A percentile compares a stretch with the other conserved stretches of the same genome.
Conservation (phyloP, 2,888 invertebrate species). For the Cephonodes hylas region DNA sequence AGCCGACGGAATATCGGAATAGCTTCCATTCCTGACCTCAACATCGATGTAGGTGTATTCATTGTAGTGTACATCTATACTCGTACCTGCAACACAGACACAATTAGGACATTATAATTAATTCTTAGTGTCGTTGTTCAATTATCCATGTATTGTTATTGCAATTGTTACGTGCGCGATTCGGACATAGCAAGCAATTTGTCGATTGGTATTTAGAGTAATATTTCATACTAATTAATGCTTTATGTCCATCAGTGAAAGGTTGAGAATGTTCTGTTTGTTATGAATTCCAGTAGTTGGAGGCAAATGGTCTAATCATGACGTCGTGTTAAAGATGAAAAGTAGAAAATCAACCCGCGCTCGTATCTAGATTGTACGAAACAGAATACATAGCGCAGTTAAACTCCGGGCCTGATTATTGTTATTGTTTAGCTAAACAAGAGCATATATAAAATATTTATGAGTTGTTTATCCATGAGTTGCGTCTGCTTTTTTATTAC, state of each 20-base stretch:
- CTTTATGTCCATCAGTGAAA: too few relatives aligned
- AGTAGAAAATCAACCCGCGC: neutral
- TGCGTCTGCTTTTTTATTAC: neutral
- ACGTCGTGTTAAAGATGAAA: neutral
- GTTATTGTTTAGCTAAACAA: neutral
- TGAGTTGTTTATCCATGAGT: neutral
- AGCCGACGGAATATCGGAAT: slow-evolving; percentile 61
- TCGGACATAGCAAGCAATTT: neutral
- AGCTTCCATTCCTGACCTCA: slow-evolving; percentile 55
- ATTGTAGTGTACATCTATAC: too few relatives aligned
- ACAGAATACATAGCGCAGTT: neutral
- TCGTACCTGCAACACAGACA: neutral
- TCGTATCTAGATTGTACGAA: neutral
- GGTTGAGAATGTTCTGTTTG: too few relatives aligned
- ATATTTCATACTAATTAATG: too few relatives aligned
- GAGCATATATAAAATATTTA: neutral
- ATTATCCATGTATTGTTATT: neutral
- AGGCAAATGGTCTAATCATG: neutral
- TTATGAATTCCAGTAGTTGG: neutral
- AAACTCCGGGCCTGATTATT: neutral
- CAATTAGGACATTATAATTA: slow-evolving; percentile 3
- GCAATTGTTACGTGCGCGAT: neutral
- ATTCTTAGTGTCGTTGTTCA: slow-evolving; percentile 7
- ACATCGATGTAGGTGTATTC: slow-evolving; percentile 31
- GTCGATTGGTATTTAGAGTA: neutral